Conservation (phyloP, 2,113 vertebrate species). For the Aepyceros melampus region DNA sequence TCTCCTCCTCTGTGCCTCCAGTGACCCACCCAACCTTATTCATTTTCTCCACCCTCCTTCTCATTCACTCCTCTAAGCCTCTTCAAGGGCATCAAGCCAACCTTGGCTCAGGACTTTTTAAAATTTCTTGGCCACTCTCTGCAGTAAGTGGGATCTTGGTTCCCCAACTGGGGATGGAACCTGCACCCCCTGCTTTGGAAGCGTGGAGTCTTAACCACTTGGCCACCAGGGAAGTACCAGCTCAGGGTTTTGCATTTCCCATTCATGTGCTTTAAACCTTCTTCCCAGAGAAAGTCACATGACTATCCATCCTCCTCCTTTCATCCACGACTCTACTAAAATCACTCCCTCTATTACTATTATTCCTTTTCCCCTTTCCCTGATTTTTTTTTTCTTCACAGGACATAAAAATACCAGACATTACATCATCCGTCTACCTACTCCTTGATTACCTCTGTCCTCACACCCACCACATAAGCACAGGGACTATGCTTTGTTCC, state of each 20-base stretch:
- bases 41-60: accelerated
- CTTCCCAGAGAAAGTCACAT: not conserved
- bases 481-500: not conserved
- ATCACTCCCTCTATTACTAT: not conserved
- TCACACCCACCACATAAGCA: not conserved
- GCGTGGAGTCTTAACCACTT: not conserved
- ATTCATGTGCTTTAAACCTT: not conserved
- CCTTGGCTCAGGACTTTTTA: not conserved
- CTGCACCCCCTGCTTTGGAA: not conserved
- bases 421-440: not conserved
- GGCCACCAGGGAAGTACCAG: not conserved
- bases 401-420: not conserved
- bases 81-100: no score
- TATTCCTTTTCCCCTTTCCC: not conserved
- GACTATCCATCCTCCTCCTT: not conserved
- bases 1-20: not conserved
- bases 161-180: not conserved
- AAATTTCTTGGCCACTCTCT: not conserved
- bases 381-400: not conserved
- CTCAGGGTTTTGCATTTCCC: not conserved
- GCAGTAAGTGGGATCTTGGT: not conserved
- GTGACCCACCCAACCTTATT: not conserved
- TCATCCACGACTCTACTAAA: not conserved
- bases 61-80: not conserved
- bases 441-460: not conserved